Evolutionary conservation across 2,113 vertebrate genomes (phyloP).

Genomic region (Hippocampus guttulatus): DNA sequence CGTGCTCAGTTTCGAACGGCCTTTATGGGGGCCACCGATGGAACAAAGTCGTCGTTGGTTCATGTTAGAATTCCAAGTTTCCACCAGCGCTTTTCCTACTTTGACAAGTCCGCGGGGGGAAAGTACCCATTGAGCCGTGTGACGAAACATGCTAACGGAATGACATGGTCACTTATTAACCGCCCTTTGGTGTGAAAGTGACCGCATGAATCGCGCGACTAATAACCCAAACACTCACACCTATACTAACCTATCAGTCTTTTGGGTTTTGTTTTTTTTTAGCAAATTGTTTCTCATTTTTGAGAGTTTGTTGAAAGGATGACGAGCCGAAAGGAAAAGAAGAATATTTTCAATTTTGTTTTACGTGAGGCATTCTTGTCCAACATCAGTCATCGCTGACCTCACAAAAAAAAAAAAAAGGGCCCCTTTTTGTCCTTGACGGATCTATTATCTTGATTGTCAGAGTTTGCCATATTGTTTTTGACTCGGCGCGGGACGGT

Average conservation of each 20-base stretch:
- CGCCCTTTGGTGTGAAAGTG: neutral
- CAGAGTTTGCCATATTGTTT: neutral
- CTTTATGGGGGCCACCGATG: neutral
- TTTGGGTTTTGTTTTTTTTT: no score
- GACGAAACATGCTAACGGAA: neutral
- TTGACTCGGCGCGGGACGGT: neutral
- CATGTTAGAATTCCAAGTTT: conserved; percentile 2
- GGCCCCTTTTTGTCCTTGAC: neutral
- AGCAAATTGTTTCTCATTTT: no score
- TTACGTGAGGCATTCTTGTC: no score
- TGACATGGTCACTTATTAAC: conserved; percentile 9
- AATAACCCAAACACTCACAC: no score
- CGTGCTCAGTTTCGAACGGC: conserved; percentile 1
- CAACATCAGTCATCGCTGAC: no score
- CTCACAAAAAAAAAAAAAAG: no score
- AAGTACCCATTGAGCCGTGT: neutral
- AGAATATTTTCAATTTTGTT: no score
- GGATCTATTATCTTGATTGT: neutral
- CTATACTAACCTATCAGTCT: no score
- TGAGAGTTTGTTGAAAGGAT: no score
- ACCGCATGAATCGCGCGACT: neutral
- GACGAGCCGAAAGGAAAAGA: no score
- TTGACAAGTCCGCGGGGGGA: neutral
- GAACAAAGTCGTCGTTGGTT: conserved; percentile 7
- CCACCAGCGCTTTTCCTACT: conserved; percentile 1